phyloP scores from a whole-genome alignment of 2,888 invertebrate species.

The Mesopsocus fuscifrons region DNA sequence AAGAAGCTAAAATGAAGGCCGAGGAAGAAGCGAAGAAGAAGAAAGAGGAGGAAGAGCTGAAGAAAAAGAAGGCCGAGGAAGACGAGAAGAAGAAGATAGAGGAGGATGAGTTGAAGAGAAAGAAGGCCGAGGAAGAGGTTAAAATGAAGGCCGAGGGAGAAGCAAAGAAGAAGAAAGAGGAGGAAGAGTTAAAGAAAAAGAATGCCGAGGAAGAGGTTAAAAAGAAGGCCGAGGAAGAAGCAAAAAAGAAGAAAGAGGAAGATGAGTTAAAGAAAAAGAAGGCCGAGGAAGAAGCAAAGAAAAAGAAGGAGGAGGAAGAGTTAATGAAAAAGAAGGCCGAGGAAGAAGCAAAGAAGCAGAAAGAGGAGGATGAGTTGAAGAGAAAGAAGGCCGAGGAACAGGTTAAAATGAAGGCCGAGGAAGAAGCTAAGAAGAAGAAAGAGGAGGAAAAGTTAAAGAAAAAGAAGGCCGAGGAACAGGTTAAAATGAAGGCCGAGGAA shows the following conservation, averaged over 20 bases:
- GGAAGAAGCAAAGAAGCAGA: no score
- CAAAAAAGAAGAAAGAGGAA: conserved; percentile 7
- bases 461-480: conserved; percentile 14
- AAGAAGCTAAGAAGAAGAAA: conserved; percentile 12
- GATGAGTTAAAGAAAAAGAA: conserved; percentile 8
- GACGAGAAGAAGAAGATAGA: conserved; percentile 9
- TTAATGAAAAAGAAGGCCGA: conserved; percentile 14
- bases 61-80: conserved; percentile 14
- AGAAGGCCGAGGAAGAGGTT: conserved; percentile 11
- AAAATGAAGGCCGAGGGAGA: conserved; percentile 16
- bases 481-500: conserved; percentile 14
- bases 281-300: conserved; percentile 12
- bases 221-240: conserved; percentile 1
- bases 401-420: conserved; percentile 10
- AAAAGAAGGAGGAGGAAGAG: conserved; percentile 14
- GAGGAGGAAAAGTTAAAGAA: conserved; percentile 13
- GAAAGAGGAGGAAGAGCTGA: conserved; percentile 13
- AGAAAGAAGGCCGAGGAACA: conserved; percentile 12
- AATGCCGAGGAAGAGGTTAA: conserved; percentile 14
- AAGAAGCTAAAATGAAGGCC: conserved; percentile 15
- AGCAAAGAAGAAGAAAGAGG: conserved; percentile 13
- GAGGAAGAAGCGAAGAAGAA: conserved; percentile 14
- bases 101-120: conserved; percentile 5
- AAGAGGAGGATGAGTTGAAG: no score
- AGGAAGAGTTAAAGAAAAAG: conserved; percentile 12